Base-by-base conservation (phyloP, 1,140 invertebrate species). In the Plectus sambesii region DNA sequence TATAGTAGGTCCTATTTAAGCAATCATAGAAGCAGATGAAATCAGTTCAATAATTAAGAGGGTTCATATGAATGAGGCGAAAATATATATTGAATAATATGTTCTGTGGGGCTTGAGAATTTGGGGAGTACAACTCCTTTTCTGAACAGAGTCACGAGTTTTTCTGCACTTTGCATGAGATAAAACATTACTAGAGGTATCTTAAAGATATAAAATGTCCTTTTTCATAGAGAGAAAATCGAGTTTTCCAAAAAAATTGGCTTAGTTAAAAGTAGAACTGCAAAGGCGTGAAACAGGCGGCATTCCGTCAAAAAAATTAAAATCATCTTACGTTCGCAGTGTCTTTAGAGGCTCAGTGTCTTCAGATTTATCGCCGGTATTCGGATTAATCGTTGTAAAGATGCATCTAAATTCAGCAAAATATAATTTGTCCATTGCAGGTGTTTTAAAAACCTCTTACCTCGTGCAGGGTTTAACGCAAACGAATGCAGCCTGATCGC, bases 341-440 rank as follows among this genome's bases (percentile, higher is more conserved):
- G 60, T 65, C 15, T 55, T 53, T 12, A 69, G 43, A 0, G 68
- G 66, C 47, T 69, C 61, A 27, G 61, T 59, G 29, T 62, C 42
- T 9, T 55, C 53, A 36, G 61, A 60, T 33, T 61, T 68, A 15
- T 49, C 55, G 6, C 66, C 66, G 41, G 54, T 63, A 5, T 58
- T 47, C 12, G 62, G 66, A 39, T 67, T 55, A 0, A 69, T 62
- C 9, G 66, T 69, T 0, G 61, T 59, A 15, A 68, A 41, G 22
- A 63, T 51, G 35, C 63, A 66, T 42, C 63, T 64, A 26, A 36
- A 56, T 5, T 26, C n/a, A n/a, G n/a, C 25, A 29, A n/a, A 4
- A n/a, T n/a, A 35, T 27, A 23, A 39, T 47, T 29, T 55, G n/a
- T 22, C 49, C 36, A 23, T 45, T 12, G 17, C 26, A 25, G n/a